Base-by-base conservation (phyloP, 1,140 invertebrate genomes). In the Leptoteleia sp. region DNA sequence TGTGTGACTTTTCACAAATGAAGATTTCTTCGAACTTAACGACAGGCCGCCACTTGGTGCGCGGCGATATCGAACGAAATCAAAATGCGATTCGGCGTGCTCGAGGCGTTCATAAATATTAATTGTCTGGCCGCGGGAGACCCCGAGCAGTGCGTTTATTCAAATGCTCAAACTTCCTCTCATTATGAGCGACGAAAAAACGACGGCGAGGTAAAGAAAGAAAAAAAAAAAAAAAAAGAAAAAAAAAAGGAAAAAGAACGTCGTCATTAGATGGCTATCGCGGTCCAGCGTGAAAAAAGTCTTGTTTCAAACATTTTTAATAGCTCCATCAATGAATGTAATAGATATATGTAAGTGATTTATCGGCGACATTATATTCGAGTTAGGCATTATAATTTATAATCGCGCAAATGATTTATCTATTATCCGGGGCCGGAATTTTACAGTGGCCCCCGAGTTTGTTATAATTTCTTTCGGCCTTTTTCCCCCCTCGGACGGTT, bases 1-100 rank as follows among this genome's bases (percentile, higher is more conserved):
- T 19, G 25, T 62, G 35, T 40, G 70, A 79, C 64, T 76, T 79
- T 79, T 75, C 72, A 57, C 52, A 48, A 75, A 81, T 45, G 37
- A 68, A 67, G 54, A 75, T 67, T 78, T 78, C 50, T 64, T 57
- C 45, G 29, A 31, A 68, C 55, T 71, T 52, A 47, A 64, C 8
- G 43, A 43, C 48, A 17, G 42, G 22, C 22, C n/a, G n/a, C 33
- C 55, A 43, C 43, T 59, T 59, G 29, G 33, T 38, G 42, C 40
- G 48, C 7, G 19, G 52, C 13, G 9, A 61, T 52, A 61, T 61
- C 9, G 7, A 47, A 16, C 38, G 33, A 37, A 47, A 55, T 16
- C 25, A 47, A 38, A 37, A 35, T 17, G 4, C 31, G 8, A 55
- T 15, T 25, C 31, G 13, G 16, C 4, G 17, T 29, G 22, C 16